These are phyloP conservation scores for Thereva unica DNA, from an alignment of 2,888 invertebrate genomes.

Conservation along the genomic window DNA sequence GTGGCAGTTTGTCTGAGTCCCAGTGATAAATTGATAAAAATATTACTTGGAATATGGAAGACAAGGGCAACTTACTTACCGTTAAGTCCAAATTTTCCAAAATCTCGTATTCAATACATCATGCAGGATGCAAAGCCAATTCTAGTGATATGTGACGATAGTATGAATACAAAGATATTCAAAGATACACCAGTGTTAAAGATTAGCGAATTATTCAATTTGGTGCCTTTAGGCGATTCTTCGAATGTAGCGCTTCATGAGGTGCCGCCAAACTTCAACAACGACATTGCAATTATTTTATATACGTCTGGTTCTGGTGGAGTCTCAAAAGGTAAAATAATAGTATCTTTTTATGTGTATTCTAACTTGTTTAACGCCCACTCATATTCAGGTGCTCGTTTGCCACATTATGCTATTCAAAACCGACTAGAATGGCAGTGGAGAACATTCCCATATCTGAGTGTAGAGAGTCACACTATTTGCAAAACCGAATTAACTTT, in stretches of 20 bases:
- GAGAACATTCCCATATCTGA: conserved; percentile 73
- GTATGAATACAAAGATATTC: conserved; percentile 47
- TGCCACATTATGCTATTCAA: conserved; percentile 75
- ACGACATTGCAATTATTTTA: conserved; percentile 51
- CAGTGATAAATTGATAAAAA: conserved; percentile 68
- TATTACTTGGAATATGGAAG: conserved; percentile 77
- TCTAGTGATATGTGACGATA: conserved; percentile 66
- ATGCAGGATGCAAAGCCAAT: conserved; percentile 74
- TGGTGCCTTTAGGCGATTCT: conserved; percentile 47
- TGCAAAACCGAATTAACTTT: conserved; percentile 92
- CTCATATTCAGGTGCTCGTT: conserved; percentile 68
- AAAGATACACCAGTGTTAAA: conserved; percentile 48
- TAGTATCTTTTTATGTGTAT: no score
- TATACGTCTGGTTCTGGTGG: conserved; percentile 92
- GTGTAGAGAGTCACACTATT: conserved; percentile 71
- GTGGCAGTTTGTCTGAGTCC: conserved; percentile 81
- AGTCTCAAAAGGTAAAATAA: conserved; percentile 73
- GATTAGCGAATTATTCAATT: conserved; percentile 49
- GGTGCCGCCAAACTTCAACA: conserved; percentile 52
- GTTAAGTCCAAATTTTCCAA: conserved; percentile 73
- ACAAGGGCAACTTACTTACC: conserved; percentile 84
- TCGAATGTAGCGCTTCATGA: conserved; percentile 53
- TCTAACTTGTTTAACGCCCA: no score
- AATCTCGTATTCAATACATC: conserved; percentile 74
- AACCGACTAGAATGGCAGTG: conserved; percentile 90